These are phyloP conservation scores for Zhuqinia jingwanae DNA, from an alignment of 2,888 invertebrate species.

Conservation along the genomic window DNA sequence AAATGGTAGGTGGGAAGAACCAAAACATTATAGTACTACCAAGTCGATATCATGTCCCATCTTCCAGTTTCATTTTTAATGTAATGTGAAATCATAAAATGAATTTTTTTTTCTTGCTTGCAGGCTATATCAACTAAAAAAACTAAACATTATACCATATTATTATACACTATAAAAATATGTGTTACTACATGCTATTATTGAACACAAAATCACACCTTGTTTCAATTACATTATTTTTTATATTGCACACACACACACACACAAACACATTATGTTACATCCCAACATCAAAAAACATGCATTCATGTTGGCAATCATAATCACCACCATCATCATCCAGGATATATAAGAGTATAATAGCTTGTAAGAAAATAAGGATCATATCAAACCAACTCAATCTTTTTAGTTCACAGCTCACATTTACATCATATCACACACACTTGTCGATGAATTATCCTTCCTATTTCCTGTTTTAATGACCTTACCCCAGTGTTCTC, in stretches of 20 bases:
- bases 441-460: conserved; percentile 23
- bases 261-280: too few relatives aligned
- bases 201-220: conserved; percentile 28
- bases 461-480: conserved; percentile 20
- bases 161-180: conserved; percentile 4
- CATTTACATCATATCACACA: conserved; percentile 9
- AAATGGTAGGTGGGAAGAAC: not conserved
- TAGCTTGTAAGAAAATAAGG: too few relatives aligned
- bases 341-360: too few relatives aligned
- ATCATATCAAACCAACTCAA: not conserved
- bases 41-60: conserved; percentile 3
- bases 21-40: too few relatives aligned
- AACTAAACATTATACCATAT: too few relatives aligned
- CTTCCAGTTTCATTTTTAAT: conserved; percentile 10
- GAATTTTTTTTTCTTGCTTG: too few relatives aligned
- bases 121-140: conserved; percentile 1
- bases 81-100: conserved; percentile 37
- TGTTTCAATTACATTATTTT: conserved; percentile 35
- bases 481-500: conserved; percentile 26
- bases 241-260: not conserved
- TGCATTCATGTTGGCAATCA: too few relatives aligned
- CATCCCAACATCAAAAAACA: too few relatives aligned
- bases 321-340: too few relatives aligned
- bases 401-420: not conserved
- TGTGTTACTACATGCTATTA: not conserved